Conservation (phyloP, 92 coral and sea anemone genomes). For the Zoanthus solanderi region DNA sequence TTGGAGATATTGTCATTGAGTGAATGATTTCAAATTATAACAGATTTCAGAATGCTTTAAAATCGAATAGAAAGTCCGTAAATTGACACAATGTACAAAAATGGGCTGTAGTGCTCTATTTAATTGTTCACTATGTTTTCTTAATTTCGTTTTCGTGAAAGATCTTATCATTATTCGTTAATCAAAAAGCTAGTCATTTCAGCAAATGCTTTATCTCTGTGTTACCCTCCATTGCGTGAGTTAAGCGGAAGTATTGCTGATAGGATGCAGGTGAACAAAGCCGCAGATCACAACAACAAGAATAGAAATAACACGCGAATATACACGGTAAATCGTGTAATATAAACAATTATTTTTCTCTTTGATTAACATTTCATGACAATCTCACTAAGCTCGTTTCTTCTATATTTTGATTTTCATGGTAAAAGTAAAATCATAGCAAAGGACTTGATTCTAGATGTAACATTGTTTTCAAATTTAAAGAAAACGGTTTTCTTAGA, state of each 20-base stretch:
- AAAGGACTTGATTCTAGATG: no score
- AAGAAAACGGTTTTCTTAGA: no score
- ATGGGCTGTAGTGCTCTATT: neutral
- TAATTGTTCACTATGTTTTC: neutral
- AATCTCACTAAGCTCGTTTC: no score
- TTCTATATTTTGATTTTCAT: no score
- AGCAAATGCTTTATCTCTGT: neutral
- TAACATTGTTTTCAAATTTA: no score
- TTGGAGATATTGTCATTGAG: neutral
- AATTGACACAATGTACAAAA: neutral
- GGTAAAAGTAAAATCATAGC: no score
- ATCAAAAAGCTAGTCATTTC: slow-evolving; percentile 28
- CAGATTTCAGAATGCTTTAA: neutral
- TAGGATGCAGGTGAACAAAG: neutral
- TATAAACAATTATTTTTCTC: no score
- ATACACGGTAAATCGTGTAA: no score
- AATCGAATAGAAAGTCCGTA: neutral
- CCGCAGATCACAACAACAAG: slow-evolving; percentile 22
- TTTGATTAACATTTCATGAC: no score
- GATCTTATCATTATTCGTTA: slow-evolving; percentile 1
- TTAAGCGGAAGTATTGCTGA: slow-evolving; percentile 28
- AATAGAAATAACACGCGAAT: neutral
- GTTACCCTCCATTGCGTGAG: slow-evolving; percentile 24
- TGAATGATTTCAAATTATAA: neutral
- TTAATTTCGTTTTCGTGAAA: slow-evolving; percentile 21